Base-by-base conservation (phyloP, 2,888 invertebrate genomes). In the Labia minor region DNA sequence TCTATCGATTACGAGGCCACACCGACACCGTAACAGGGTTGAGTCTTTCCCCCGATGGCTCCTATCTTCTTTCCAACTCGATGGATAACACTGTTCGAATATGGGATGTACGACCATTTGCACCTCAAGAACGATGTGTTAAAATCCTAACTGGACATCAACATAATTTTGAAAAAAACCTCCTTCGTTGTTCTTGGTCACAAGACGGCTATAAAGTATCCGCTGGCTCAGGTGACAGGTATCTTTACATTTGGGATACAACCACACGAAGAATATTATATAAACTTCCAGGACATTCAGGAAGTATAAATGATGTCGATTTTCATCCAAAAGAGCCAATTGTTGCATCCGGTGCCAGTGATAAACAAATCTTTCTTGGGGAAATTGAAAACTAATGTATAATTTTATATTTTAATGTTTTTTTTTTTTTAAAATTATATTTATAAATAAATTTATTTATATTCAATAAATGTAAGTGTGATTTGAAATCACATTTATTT, bases 91-190 rank as follows among this genome's bases (percentile, higher is more conserved):
- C 94, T 21, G 81, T 97, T 33, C 82, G 97, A 67, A 92, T 97
- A 73, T 99, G 98, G 97, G 98, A 99, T 79, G 88, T 98, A 66
- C 82, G 97, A 21, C 95, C 98, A 0, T 98, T 92, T 80, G 95
- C 94, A 1, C 92, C 95, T 0, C 85, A 87, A 49, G 95, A 96
- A 75, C 84, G 98, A 71, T 96, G 96, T 78, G 90, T 95, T 0
- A 95, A 95, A 78, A 86, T 95, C 49, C 83, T 95, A 71, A 85
- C 88, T 11, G 95, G 97, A 0, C 96, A 97, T 80, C 93, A 94
- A 74, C 97, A 98, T 78, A 97, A 95, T 80, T 98, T 96, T 78
- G 98, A 98, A 80, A 94, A 94, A 79, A 99, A 99, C 81, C 82
- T 99, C 68, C 78, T 99, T 67, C 83, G 92, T 18, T 96, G 96